phyloP scores from a whole-genome alignment of 2,888 invertebrate species.

The Enchytraeus crypticus region DNA sequence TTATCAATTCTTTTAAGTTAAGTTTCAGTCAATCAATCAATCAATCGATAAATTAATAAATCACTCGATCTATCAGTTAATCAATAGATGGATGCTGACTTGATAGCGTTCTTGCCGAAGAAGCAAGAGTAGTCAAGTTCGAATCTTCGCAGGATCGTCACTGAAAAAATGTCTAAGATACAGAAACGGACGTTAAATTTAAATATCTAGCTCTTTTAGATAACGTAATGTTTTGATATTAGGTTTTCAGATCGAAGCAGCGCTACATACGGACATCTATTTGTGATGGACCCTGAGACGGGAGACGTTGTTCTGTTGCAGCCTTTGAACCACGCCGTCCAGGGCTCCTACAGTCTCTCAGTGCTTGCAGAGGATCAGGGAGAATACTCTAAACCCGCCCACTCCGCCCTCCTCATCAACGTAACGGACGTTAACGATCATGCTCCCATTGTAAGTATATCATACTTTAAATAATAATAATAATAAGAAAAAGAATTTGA shows the following conservation, averaged over 20 bases:
- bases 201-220: no score
- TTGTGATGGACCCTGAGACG: slow-evolving; percentile 70
- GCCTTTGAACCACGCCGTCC: slow-evolving; percentile 37
- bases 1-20: neutral
- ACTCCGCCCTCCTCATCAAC: slow-evolving; percentile 10
- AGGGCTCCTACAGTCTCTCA: slow-evolving; percentile 62
- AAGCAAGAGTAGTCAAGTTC: no score
- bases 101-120: no score
- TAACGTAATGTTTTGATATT: no score
- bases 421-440: slow-evolving; percentile 24
- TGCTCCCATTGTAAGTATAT: slow-evolving; percentile 13
- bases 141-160: no score
- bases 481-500: no score
- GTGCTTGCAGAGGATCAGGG: slow-evolving; percentile 71
- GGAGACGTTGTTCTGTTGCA: slow-evolving; percentile 53
- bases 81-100: no score
- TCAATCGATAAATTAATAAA: no score
- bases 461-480: neutral
- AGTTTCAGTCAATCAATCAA: no score
- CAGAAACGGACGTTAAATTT: no score
- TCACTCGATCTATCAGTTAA: no score
- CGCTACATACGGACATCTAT: slow-evolving; percentile 42
- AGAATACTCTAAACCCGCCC: slow-evolving; percentile 22
- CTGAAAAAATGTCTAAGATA: no score
- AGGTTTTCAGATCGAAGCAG: slow-evolving; percentile 8